Evolutionary conservation across 2,797 vertebrate species (phyloP), one percentile per base, ranked within the genome.

Genomic region (Tauraco hartlaubi): DNA sequence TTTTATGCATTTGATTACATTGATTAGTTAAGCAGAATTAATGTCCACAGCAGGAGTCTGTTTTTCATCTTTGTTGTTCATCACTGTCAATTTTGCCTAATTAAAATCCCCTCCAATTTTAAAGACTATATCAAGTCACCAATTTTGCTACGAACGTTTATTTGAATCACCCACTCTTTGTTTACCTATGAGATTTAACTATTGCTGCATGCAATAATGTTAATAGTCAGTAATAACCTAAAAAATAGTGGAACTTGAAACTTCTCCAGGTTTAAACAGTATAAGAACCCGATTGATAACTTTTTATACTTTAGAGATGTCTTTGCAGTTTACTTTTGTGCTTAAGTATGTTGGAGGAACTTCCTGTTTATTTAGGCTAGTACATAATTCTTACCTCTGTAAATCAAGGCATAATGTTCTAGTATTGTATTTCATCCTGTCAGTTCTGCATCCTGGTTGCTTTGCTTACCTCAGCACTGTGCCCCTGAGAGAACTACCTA

Each of bases 21-120:
- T 41, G 39, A 76, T 95, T 85, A 71, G 15, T 96, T 86, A 77
- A 89, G 61, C 43, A 88, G 33, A 93, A 78, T 84, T 81, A 26
- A 31, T 39, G 62, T 86, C 46, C 52, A 28, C 69, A 79, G 59
- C 58, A 93, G 59, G 68, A 85, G 71, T 44, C n/a, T 75, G 9
- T 25, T 85, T 68, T 82, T 72, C 35, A 18, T 86, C 25, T 95
- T 85, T 78, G 51, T 64, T 69, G n/a, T 78, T 90, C 23, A 58
- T 85, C 44, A 26, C 61, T 93, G 39, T 82, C 62, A 79, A 26
- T 85, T 88, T 91, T 81, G 44, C 37, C 63, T 92, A 54, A 72
- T 92, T 90, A 69, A 83, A 78, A 51, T 73, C 49, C 21, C 6
- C 11, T 94, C n/a, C 11, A 49, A 63, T 92, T 91, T 91, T 48